A percentile compares a stretch with the other conserved stretches of the same genome.
Conservation (phyloP, 2,888 invertebrate genomes). For the Diarsia mendica region DNA sequence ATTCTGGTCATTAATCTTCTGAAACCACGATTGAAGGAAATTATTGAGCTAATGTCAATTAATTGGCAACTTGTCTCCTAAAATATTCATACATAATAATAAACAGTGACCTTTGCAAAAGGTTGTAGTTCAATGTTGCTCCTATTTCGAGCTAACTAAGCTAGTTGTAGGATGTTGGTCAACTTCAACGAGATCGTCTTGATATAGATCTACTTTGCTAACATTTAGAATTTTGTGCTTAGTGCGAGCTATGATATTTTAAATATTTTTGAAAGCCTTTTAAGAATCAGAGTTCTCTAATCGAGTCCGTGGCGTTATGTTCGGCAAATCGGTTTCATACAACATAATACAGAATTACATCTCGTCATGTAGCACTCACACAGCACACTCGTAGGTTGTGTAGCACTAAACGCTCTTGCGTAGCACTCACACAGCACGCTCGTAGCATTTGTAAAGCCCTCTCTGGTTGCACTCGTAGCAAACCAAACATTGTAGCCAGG, state of each 20-base stretch:
- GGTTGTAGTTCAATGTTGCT: constrained; percentile 8
- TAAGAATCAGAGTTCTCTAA: not conserved
- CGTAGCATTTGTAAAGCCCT: constrained; percentile 5
- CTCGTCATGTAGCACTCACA: not conserved
- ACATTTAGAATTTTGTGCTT: not conserved
- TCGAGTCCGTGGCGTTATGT: not conserved
- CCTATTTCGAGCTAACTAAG: not conserved
- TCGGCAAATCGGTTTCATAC: not conserved
- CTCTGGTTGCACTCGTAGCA: not conserved
- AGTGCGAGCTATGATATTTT: not conserved
- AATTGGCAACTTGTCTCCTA: constrained; percentile 23
- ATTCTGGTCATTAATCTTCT: constrained; percentile 27
- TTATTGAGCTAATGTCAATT: constrained; percentile 21
- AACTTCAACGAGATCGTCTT: not conserved
- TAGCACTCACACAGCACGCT: not conserved
- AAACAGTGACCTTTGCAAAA: constrained; percentile 16
- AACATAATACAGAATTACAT: not conserved
- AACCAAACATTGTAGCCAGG: constrained; percentile 8
- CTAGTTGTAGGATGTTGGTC: not conserved
- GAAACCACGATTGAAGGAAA: constrained; percentile 9
- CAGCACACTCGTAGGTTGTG: not conserved
- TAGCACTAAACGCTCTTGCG: not conserved
- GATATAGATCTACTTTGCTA: not conserved
- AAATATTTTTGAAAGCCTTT: not conserved
- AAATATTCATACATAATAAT: constrained; percentile 3